Evolutionary conservation across 2,888 invertebrate species (phyloP).

Genomic region (Eupeodes latifasciatus): DNA sequence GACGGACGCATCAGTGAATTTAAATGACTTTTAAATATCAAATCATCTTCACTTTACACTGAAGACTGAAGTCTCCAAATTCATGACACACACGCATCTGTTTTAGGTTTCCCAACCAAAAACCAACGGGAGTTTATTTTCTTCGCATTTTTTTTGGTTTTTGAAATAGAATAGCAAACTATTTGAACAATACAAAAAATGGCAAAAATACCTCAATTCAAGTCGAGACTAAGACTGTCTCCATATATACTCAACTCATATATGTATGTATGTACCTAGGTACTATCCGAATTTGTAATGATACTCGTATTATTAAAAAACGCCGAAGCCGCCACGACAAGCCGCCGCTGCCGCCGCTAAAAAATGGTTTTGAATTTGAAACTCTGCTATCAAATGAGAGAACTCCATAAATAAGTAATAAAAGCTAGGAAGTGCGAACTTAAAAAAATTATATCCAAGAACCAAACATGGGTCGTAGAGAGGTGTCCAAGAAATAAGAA

Average conservation of each 20-base stretch:
- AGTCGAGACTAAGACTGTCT: neutral
- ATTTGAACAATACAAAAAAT: neutral
- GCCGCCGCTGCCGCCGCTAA: neutral
- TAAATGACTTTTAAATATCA: neutral
- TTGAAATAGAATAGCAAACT: neutral
- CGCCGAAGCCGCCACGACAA: neutral
- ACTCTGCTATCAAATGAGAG: neutral
- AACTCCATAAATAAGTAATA: neutral
- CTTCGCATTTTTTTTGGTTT: neutral
- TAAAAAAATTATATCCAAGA: neutral
- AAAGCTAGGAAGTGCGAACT: neutral
- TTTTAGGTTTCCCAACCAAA: neutral
- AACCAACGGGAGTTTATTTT: constrained; percentile 7
- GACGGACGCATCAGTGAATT: neutral
- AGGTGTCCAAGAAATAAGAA: neutral
- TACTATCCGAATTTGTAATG: neutral
- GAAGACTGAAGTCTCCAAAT: neutral
- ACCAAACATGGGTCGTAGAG: neutral
- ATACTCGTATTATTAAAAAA: neutral
- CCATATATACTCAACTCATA: too few species aligned
- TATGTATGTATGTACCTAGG: too few species aligned
- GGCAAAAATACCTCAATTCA: too few species aligned
- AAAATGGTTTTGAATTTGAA: neutral
- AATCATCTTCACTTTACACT: neutral
- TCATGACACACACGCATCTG: neutral